Percentiles rank a stretch among this genome's conserved stretches.
Evolutionary conservation across 2,888 invertebrate genomes (phyloP).

Genomic region (Melinopterus prodromus): DNA sequence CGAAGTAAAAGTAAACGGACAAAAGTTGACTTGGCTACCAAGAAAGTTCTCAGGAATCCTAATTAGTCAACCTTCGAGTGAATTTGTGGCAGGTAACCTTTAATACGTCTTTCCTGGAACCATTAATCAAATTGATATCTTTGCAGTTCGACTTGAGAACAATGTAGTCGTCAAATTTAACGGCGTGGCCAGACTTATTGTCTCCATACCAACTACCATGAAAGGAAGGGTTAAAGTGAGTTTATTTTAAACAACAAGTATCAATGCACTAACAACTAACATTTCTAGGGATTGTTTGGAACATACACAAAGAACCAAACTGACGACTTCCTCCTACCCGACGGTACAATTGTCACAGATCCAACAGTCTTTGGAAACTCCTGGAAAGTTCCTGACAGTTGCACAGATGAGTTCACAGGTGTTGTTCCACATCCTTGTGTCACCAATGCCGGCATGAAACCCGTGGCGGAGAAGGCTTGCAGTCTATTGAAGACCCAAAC

Average conservation of each 20-base stretch:
- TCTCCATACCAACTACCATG: constrained; percentile 22
- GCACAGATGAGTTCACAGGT: constrained; percentile 5
- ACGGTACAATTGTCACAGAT: constrained; percentile 15
- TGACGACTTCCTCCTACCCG: constrained; percentile 28
- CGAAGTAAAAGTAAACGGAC: constrained; percentile 12
- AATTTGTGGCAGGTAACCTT: constrained; percentile 61
- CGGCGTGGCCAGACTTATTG: constrained; percentile 7
- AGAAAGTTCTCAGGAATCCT: background rate
- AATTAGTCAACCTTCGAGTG: constrained; percentile 68
- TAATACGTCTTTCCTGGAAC: background rate
- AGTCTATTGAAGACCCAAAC: constrained; percentile 13
- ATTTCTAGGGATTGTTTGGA: constrained; percentile 30
- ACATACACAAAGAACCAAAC: constrained; percentile 18
- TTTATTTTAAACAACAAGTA: too few species aligned
- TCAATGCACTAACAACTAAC: background rate
- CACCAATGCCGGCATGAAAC: background rate
- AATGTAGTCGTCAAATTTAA: constrained; percentile 23
- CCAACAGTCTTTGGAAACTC: constrained; percentile 24
- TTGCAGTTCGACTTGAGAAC: constrained; percentile 23
- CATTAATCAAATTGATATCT: background rate
- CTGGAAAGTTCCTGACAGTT: constrained; percentile 28
- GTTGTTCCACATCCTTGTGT: constrained; percentile 24
- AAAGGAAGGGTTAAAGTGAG: constrained; percentile 26
- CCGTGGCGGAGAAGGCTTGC: constrained; percentile 21
- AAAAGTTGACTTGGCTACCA: constrained; percentile 19